Evolutionary conservation across 2,113 vertebrate genomes (phyloP).

Genomic region (Pelecanoides urinatrix): DNA sequence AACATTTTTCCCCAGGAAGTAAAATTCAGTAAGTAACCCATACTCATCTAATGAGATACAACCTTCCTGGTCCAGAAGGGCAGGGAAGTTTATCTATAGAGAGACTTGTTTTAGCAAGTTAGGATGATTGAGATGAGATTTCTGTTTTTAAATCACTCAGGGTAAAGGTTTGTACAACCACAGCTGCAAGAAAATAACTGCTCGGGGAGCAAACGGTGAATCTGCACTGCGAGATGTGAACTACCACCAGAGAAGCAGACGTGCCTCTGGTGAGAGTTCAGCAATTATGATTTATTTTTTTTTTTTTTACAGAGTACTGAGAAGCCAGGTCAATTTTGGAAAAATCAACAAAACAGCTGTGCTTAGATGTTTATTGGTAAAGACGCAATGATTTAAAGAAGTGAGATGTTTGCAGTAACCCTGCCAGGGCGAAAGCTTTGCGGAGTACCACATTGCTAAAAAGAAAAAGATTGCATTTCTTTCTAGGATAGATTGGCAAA

Average conservation of each 20-base stretch:
- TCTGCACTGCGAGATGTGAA: neutral
- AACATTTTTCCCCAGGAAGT: neutral
- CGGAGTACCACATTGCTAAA: neutral
- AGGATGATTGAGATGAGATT: accelerated
- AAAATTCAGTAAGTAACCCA: neutral
- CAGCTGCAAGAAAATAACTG: neutral
- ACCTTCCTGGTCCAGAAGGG: neutral
- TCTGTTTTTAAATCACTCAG: neutral
- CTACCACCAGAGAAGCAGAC: neutral
- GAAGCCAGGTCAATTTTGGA: neutral
- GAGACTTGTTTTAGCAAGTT: neutral
- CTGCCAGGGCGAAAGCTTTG: neutral
- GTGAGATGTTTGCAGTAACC: neutral
- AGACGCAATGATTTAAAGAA: neutral
- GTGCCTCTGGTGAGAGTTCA: neutral
- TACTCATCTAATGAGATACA: neutral
- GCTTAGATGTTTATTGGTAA: neutral
- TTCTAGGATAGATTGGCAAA: neutral
- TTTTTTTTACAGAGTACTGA: neutral
- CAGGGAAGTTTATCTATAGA: neutral
- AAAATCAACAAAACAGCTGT: neutral
- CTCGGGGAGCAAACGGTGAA: neutral
- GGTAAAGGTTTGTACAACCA: neutral
- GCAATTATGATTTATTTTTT: neutral
- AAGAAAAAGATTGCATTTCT: neutral